A percentile compares a stretch with the other conserved stretches of the same genome.
phyloP scores from a whole-genome alignment of 2,797 vertebrate genomes.

The Mallotus villosus region DNA sequence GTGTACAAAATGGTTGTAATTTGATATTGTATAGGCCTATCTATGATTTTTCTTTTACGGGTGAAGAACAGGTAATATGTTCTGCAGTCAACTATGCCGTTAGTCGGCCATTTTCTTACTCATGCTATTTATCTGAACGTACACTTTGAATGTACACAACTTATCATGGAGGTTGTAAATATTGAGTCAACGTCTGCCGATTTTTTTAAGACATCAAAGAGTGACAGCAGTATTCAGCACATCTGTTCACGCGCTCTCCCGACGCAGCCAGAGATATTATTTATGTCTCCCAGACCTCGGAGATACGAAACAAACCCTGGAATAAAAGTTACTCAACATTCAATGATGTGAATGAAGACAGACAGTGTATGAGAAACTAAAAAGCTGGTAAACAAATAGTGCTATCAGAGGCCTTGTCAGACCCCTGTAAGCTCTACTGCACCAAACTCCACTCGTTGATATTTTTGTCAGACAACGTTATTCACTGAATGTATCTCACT shows the following conservation, averaged over 20 bases:
- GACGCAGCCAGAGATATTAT: not conserved
- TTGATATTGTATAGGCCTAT: not conserved
- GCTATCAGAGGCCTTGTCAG: conserved; percentile 3
- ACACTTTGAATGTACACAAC: too few relatives aligned
- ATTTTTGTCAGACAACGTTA: not conserved
- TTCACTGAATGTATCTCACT: too few relatives aligned
- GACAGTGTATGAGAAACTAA: not conserved
- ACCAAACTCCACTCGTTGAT: too few relatives aligned
- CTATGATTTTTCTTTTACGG: not conserved
- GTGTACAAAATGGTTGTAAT: not conserved
- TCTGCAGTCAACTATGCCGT: too few relatives aligned
- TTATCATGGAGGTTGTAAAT: not conserved
- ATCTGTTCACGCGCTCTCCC: not conserved
- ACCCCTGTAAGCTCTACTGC: too few relatives aligned
- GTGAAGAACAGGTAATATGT: too few relatives aligned
- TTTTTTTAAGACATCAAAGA: not conserved
- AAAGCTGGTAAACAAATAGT: conserved; percentile 5
- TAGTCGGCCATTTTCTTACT: too few relatives aligned
- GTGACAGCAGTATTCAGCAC: not conserved
- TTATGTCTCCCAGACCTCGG: not conserved
- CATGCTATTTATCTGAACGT: too few relatives aligned
- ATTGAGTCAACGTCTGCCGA: not conserved
- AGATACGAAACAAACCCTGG: not conserved
- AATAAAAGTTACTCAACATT: not conserved
- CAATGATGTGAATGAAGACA: conserved; percentile 1